These are phyloP conservation scores for Pissodes strobi DNA, from an alignment of 1,140 invertebrate genomes.

Conservation along the genomic window DNA sequence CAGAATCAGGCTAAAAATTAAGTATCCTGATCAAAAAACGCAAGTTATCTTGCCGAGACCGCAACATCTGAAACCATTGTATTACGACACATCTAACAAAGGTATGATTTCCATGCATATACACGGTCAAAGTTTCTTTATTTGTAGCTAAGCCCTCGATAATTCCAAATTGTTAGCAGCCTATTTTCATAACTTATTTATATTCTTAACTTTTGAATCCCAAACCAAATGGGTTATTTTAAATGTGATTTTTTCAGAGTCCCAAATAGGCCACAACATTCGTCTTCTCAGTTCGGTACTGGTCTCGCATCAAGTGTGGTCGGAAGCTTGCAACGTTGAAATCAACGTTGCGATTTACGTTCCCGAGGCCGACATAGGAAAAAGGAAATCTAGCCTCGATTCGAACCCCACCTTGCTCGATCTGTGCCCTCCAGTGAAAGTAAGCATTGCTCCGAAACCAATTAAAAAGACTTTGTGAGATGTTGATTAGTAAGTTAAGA, in stretches of 20 bases:
- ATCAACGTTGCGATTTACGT: conserved; percentile 81
- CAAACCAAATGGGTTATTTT: too few relatives aligned
- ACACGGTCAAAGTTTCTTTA: too few relatives aligned
- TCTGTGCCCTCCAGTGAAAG: conserved; percentile 85
- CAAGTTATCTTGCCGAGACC: conserved; percentile 79
- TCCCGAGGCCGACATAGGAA: conserved; percentile 64
- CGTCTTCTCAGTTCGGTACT: conserved; percentile 83
- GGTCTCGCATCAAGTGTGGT: conserved; percentile 89
- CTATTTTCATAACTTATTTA: too few relatives aligned
- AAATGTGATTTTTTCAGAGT: conserved; percentile 58
- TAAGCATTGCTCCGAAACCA: conserved; percentile 86
- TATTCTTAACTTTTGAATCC: too few relatives aligned
- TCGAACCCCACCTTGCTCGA: conserved; percentile 73
- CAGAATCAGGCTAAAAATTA: conserved; percentile 79
- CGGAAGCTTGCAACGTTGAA: conserved; percentile 86
- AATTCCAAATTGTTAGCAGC: too few relatives aligned
- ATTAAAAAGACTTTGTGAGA: conserved; percentile 66
- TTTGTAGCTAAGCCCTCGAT: too few relatives aligned
- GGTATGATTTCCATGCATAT: conserved; percentile 26
- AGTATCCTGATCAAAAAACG: conserved; percentile 89
- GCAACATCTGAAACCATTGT: conserved; percentile 67
- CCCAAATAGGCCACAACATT: conserved; percentile 64
- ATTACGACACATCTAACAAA: conserved; percentile 47
- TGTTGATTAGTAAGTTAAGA: too few relatives aligned
- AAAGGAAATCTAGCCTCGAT: conserved; percentile 62